Evolutionary conservation across 1,140 invertebrate genomes (phyloP).

Genomic region (Drosophila lini): DNA sequence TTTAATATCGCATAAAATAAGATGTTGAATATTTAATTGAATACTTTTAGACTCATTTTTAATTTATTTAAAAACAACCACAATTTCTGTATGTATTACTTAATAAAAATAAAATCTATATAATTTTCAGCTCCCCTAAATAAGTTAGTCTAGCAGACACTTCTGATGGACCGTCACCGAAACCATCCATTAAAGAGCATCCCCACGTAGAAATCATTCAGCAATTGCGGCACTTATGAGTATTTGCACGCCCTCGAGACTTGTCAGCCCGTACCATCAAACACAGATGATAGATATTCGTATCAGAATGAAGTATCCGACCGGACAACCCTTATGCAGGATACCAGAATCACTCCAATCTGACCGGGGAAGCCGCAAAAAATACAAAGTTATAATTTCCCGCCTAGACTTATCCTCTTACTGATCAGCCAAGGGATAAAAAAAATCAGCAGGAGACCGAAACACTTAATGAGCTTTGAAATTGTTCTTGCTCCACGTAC

Average conservation of each 20-base stretch:
- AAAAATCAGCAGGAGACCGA: neutral
- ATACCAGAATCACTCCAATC: neutral
- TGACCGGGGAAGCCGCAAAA: slow-evolving; percentile 21
- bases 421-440: slow-evolving; percentile 13
- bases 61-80: neutral
- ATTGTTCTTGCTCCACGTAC: slow-evolving; percentile 45
- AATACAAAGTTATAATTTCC: slow-evolving; percentile 32
- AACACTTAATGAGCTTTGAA: slow-evolving; percentile 75
- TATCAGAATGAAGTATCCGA: neutral
- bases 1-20: neutral
- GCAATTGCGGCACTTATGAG: slow-evolving; percentile 44
- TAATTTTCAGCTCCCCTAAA: neutral
- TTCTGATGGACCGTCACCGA: neutral
- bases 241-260: slow-evolving; percentile 49
- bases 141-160: neutral
- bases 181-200: neutral
- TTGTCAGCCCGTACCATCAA: neutral
- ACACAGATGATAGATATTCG: slow-evolving; percentile 28
- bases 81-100: neutral
- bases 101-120: neutral
- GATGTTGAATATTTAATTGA: neutral
- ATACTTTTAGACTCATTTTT: neutral
- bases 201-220: slow-evolving; percentile 8
- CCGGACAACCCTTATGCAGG: slow-evolving; percentile 12
- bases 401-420: slow-evolving; percentile 31